Conservation (phyloP, 2,797 vertebrate species). For the Vireo griseus region DNA sequence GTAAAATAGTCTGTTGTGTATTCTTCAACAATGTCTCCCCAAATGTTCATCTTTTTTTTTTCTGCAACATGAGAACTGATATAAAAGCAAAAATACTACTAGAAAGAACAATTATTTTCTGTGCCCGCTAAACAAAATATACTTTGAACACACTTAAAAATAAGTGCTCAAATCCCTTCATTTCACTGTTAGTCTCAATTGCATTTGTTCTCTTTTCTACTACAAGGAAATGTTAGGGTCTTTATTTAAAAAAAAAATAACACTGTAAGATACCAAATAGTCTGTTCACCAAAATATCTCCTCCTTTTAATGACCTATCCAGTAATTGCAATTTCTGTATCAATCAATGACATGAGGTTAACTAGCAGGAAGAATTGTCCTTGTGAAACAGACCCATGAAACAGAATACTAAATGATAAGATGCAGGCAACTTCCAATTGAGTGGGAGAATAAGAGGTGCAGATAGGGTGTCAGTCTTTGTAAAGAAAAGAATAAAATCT, state of each 20-base stretch:
- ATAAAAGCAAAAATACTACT: neutral
- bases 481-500: slow-evolving; percentile 12
- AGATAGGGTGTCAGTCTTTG: neutral
- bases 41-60: neutral
- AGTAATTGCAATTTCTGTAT: neutral
- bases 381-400: neutral
- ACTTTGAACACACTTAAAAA: neutral
- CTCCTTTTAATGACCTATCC: neutral
- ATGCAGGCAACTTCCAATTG: neutral
- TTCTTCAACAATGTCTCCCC: neutral
- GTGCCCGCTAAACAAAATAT: neutral
- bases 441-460: neutral
- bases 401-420: neutral
- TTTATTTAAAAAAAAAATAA: neutral
- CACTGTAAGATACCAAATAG: neutral
- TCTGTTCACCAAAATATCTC: neutral
- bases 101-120: neutral
- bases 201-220: neutral
- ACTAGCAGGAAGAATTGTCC: neutral
- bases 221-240: neutral
- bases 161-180: neutral
- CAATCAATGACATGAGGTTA: neutral
- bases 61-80: neutral
- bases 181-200: neutral
- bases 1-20: neutral